Base-by-base conservation (phyloP, 2,797 vertebrate genomes). In the Arctocebus calabarensis region DNA sequence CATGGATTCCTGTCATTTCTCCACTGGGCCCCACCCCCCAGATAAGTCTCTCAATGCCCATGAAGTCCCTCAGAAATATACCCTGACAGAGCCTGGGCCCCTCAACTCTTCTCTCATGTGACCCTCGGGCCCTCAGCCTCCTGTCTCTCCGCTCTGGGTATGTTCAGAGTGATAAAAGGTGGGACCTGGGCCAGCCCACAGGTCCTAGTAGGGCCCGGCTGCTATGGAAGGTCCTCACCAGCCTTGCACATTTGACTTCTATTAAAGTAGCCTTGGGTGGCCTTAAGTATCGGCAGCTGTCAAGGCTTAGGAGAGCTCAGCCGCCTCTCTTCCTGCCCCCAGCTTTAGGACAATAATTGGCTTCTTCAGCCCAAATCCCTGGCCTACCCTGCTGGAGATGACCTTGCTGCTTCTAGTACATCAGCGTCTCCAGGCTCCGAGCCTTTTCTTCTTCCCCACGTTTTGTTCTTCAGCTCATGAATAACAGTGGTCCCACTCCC, bases 1-100 rank as follows among this genome's bases (percentile, higher is more conserved):
- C 27, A 3, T 2, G 52, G 82, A 14, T 27, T 81, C 55, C 78
- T 52, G 1, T 22, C 7, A 1, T 14, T 45, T 79, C 59, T 59
- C 75, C 22, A 1, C 2, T 32, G 37, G 2, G 27, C 37, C 22
- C 73, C n/a, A 19, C 0, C 0, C 40, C 61, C 20, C 17, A 45
- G 40, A 32, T 5, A 12, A 5, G 29, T 32, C 61, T 88, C 71
- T 57, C 55, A 79, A 17, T 7, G 7, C 22, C 20, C 34, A 13
- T 0, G 0, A 59, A 82, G 13, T 10, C 86, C 86, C 85, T 82
- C 79, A 40, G 79, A 78, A 62, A 40, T 0, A 7, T 4, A 1
- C 10, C 77, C 75, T n/a, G 11, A 52, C 29, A 59, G 59, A 37
- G 45, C 73, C 43, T n/a, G 57, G 2, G 10, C 16, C 40, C 10